These are phyloP conservation scores for Garrulus glandarius DNA, from an alignment of 2,797 vertebrate species.

Conservation along the genomic window DNA sequence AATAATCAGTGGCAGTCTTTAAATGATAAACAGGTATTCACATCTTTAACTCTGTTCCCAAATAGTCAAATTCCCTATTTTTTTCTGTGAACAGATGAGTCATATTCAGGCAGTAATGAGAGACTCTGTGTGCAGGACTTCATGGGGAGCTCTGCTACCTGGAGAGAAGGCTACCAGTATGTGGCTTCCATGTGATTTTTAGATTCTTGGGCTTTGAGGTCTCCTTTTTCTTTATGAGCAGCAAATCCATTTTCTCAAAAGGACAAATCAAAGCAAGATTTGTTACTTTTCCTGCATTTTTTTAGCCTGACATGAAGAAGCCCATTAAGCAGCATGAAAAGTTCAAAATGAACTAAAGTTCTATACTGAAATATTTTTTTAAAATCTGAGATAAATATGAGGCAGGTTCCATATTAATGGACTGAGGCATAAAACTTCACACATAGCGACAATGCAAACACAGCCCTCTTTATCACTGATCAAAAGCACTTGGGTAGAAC, in stretches of 20 bases:
- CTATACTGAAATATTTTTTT: not conserved
- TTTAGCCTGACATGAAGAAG: not conserved
- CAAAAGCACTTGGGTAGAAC: not conserved
- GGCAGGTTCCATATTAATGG: not conserved
- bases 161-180: not conserved
- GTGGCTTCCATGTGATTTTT: not conserved
- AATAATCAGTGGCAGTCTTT: not conserved
- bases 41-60: not conserved
- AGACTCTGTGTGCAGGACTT: not conserved
- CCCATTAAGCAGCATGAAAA: not conserved
- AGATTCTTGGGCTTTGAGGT: not conserved
- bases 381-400: not conserved
- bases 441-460: not conserved
- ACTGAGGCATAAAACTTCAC: not conserved
- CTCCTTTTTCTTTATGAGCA: not conserved
- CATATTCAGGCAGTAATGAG: not conserved
- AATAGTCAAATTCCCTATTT: not conserved
- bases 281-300: not conserved
- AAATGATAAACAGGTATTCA: not conserved
- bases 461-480: not conserved
- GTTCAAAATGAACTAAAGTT: not conserved
- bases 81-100: not conserved
- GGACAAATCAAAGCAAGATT: not conserved
- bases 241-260: not conserved
- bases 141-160: not conserved